These are phyloP conservation scores for Brachionichthys hirsutus DNA, from an alignment of 2,113 vertebrate genomes.

Conservation along the genomic window DNA sequence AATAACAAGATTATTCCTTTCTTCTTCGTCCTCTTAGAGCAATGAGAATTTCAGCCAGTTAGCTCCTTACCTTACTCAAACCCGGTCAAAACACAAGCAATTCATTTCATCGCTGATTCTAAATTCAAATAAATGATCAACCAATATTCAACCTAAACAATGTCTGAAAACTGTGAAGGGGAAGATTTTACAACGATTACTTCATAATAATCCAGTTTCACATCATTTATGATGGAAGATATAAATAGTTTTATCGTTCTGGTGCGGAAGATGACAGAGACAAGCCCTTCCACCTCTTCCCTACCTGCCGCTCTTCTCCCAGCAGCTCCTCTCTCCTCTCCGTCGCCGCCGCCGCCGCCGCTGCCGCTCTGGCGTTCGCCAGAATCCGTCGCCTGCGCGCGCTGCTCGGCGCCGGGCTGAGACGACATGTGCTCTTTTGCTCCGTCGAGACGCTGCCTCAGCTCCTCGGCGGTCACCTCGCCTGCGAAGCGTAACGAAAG, in stretches of 20 bases:
- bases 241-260: no score
- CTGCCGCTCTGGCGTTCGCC: constrained; percentile 75
- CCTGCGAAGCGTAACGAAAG: constrained; percentile 70
- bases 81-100: no score
- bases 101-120: no score
- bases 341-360: constrained; percentile 66
- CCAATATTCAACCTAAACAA: no score
- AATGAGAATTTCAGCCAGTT: neutral
- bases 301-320: constrained; percentile 61
- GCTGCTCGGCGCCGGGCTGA: constrained; percentile 75
- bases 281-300: neutral
- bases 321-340: constrained; percentile 46
- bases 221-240: no score
- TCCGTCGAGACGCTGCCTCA: constrained; percentile 87
- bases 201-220: no score
- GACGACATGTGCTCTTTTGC: constrained; percentile 86
- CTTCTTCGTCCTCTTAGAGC: neutral
- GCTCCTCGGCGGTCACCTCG: constrained; percentile 92
- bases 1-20: no score
- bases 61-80: no score
- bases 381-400: constrained; percentile 67
- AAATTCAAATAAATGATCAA: no score
- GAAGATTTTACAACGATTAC: no score
- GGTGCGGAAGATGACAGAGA: neutral
- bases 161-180: no score